These are phyloP conservation scores for Heterodera filipjevi DNA, from an alignment of 2,888 invertebrate genomes.

Conservation along the genomic window DNA sequence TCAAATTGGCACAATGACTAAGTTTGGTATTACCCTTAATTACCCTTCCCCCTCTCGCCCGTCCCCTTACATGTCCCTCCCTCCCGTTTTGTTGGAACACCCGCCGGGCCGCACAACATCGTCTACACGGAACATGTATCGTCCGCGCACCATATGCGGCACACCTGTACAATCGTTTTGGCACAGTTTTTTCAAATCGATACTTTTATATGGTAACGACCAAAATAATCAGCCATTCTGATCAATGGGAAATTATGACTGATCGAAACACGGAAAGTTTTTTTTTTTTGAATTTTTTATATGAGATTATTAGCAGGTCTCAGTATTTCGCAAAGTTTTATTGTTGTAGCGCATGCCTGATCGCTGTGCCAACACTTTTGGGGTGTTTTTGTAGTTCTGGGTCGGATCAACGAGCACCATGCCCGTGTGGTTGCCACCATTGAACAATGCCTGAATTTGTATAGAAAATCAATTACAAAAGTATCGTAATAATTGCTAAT, in stretches of 20 bases:
- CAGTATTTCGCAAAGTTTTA: no score
- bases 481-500: neutral
- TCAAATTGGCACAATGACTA: neutral
- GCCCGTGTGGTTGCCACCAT: slow-evolving; percentile 65
- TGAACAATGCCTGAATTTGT: slow-evolving; percentile 57
- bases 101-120: slow-evolving; percentile 90
- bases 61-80: slow-evolving; percentile 65
- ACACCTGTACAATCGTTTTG: slow-evolving; percentile 45
- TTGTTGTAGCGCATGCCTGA: slow-evolving; percentile 54
- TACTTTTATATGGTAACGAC: no score
- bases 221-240: no score
- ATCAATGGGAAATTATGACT: no score
- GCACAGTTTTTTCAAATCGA: neutral
- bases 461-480: neutral
- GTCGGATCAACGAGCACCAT: slow-evolving; percentile 62
- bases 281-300: neutral
- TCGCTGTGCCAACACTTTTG: slow-evolving; percentile 59
- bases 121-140: slow-evolving; percentile 91
- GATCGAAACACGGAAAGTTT: no score
- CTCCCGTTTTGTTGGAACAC: slow-evolving; percentile 71
- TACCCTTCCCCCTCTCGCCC: slow-evolving; percentile 41
- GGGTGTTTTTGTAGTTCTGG: slow-evolving; percentile 61
- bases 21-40: slow-evolving; percentile 3
- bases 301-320: no score
- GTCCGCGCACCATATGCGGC: slow-evolving; percentile 70